Evolutionary conservation across 1,140 invertebrate species (phyloP).

Genomic region (Diuraphis noxia): DNA sequence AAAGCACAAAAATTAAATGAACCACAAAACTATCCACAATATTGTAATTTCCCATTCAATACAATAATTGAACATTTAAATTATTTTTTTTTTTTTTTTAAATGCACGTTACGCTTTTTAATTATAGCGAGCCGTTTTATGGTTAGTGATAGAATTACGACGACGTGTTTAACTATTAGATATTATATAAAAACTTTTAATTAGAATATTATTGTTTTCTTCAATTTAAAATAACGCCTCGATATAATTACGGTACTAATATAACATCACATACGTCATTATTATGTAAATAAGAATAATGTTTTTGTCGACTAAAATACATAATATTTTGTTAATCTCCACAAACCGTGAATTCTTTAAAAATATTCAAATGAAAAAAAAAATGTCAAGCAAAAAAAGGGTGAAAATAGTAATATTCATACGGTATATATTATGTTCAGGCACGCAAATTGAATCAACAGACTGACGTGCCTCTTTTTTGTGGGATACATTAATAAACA

Average conservation of each 20-base stretch:
- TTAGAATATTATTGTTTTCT: not conserved
- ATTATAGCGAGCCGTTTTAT: not conserved
- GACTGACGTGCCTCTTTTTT: slow-evolving; percentile 34
- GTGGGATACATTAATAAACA: slow-evolving; percentile 3
- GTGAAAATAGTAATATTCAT: slow-evolving; percentile 5
- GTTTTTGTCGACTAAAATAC: not conserved
- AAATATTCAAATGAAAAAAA: slow-evolving; percentile 26
- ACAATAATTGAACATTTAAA: not conserved
- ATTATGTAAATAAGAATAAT: not conserved
- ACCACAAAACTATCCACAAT: not conserved
- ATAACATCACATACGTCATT: not conserved
- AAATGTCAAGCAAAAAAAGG: not conserved
- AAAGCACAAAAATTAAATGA: not conserved
- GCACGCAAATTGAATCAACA: slow-evolving; percentile 32
- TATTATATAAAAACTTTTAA: not conserved
- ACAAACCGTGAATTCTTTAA: not conserved
- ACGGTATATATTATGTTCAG: slow-evolving; percentile 14
- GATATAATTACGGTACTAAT: not conserved
- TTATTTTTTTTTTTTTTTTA: not conserved
- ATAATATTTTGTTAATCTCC: slow-evolving; percentile 15
- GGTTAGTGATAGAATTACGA: not conserved
- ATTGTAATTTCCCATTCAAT: not conserved
- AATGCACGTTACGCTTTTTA: not conserved
- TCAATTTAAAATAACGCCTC: not conserved
- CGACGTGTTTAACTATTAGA: not conserved